phyloP scores from a whole-genome alignment of 2,113 vertebrate species.

The Cavia porcellus region DNA sequence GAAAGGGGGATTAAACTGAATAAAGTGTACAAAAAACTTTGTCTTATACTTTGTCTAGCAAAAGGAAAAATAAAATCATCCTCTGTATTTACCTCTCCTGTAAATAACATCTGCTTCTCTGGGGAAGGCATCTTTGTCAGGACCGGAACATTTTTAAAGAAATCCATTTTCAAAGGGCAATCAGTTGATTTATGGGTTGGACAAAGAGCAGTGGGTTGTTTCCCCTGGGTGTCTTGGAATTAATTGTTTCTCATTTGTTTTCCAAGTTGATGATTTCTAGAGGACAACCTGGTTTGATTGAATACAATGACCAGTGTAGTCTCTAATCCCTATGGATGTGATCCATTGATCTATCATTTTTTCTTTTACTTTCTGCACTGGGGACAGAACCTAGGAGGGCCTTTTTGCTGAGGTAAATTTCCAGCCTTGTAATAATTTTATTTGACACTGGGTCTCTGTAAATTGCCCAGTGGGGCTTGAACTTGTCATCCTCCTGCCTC shows the following conservation, averaged over 20 bases:
- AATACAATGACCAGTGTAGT: conserved; percentile 1
- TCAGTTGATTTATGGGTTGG: neutral
- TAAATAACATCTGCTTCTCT: neutral
- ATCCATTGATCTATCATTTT: neutral
- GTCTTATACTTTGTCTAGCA: neutral
- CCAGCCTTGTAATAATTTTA: neutral
- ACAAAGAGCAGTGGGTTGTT: neutral
- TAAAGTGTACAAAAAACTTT: neutral
- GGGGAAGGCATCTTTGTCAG: neutral
- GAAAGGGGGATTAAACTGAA: neutral
- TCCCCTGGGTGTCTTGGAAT: neutral
- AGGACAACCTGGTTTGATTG: neutral
- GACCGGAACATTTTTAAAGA: neutral
- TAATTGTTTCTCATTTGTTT: neutral
- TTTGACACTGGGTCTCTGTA: neutral
- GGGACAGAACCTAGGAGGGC: neutral
- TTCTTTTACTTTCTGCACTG: neutral
- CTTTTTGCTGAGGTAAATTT: neutral
- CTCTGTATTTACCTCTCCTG: neutral
- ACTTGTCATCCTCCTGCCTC: neutral
- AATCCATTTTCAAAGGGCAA: neutral
- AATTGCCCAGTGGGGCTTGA: neutral
- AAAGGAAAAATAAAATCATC: neutral
- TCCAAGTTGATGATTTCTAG: neutral
- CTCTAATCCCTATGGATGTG: neutral